Evolutionary conservation across 2,113 vertebrate genomes (phyloP).

Genomic region (Salvelinus namaycush): DNA sequence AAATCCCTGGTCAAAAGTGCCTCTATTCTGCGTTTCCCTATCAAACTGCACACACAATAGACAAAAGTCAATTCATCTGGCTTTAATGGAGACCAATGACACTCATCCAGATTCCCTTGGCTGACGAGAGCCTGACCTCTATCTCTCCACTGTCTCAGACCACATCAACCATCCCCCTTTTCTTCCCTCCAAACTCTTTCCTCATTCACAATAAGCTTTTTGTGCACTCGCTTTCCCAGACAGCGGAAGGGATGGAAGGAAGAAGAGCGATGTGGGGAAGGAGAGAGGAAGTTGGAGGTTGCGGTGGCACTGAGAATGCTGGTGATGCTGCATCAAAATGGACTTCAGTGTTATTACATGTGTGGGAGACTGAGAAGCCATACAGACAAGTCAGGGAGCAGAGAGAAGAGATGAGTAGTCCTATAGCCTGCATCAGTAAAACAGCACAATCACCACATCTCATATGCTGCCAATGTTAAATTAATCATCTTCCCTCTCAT

Average conservation of each 20-base stretch:
- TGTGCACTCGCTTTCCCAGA: slow-evolving; percentile 12
- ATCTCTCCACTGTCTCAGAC: slow-evolving; percentile 11
- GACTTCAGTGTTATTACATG: slow-evolving; percentile 12
- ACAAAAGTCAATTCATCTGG: slow-evolving; percentile 62
- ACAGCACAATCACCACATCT: slow-evolving; percentile 4
- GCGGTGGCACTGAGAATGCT: not conserved
- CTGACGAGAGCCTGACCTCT: slow-evolving; percentile 27
- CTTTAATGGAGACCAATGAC: slow-evolving; percentile 42
- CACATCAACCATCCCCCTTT: slow-evolving; percentile 32
- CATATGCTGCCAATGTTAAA: slow-evolving; percentile 31
- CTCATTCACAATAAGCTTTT: slow-evolving; percentile 30
- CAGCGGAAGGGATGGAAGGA: not conserved
- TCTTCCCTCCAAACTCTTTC: slow-evolving; percentile 22
- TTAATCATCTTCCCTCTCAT: slow-evolving; percentile 34
- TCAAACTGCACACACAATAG: slow-evolving; percentile 41
- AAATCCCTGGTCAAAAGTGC: slow-evolving; percentile 37
- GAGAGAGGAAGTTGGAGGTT: not conserved
- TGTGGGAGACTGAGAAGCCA: slow-evolving; percentile 18
- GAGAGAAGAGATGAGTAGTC: not conserved
- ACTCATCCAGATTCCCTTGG: slow-evolving; percentile 26
- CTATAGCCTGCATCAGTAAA: slow-evolving; percentile 42
- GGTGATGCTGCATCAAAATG: slow-evolving; percentile 16
- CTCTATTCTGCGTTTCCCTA: slow-evolving; percentile 43
- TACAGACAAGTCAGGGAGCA: not conserved
- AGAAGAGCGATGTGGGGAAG: slow-evolving; percentile 12